phyloP scores from a whole-genome alignment of 2,113 vertebrate species.

The Melanerpes aurifrons region DNA sequence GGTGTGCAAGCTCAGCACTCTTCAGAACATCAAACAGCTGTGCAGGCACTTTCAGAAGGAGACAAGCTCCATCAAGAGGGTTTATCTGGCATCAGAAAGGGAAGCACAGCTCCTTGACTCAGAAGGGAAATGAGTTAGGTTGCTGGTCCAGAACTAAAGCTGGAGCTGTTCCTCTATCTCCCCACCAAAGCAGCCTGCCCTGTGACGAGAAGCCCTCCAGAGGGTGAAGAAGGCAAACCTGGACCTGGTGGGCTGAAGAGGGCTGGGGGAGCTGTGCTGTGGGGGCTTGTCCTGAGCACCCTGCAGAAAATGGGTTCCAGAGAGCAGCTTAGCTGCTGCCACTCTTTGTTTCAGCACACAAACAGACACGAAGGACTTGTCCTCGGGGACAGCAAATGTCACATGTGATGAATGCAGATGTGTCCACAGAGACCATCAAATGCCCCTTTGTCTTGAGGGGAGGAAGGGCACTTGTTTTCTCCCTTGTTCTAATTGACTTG shows the following conservation, averaged over 20 bases:
- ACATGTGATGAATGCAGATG: neutral
- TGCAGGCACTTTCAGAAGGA: neutral
- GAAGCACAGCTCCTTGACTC: neutral
- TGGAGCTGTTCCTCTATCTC: neutral
- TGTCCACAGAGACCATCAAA: neutral
- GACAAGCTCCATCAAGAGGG: neutral
- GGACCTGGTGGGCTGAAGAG: neutral
- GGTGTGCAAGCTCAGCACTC: neutral
- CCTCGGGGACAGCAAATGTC: neutral
- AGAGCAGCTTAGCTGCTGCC: neutral
- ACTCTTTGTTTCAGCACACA: neutral
- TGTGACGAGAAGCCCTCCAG: rapidly evolving
- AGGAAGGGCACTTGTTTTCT: neutral
- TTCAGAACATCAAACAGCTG: neutral
- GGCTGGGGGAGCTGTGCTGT: neutral
- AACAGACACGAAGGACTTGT: neutral
- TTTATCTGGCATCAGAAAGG: neutral
- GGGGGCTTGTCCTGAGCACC: neutral
- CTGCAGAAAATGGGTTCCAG: neutral
- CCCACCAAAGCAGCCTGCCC: neutral
- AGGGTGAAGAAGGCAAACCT: neutral
- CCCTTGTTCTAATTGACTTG: neutral
- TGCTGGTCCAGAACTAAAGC: neutral
- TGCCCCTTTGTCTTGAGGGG: neutral
- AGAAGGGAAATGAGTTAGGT: neutral